A percentile compares a stretch with the other conserved stretches of the same genome.
Conservation (phyloP, 2,888 invertebrate species). For the Harpalus rubripes region DNA sequence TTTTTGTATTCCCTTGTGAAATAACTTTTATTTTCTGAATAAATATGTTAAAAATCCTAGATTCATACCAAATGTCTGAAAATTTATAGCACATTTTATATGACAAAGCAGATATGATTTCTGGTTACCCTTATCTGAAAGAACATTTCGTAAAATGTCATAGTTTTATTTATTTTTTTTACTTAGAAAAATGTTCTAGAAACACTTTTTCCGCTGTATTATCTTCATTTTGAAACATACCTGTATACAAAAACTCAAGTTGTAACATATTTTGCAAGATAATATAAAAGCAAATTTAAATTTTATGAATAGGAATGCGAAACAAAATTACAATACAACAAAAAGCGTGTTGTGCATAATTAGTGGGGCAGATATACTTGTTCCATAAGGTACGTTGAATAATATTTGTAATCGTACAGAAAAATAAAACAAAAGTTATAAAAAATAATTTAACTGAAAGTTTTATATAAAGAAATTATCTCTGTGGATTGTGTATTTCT, state of each 20-base stretch:
- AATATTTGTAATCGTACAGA: neutral
- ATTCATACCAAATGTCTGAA: slow-evolving; percentile 14
- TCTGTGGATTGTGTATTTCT: neutral
- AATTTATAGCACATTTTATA: slow-evolving; percentile 45
- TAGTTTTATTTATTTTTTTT: slow-evolving; percentile 36
- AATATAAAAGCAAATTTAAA: neutral
- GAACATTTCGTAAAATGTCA: slow-evolving; percentile 45
- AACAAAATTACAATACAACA: neutral
- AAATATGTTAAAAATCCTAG: slow-evolving; percentile 31
- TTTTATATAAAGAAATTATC: neutral
- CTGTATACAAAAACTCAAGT: neutral
- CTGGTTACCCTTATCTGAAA: slow-evolving; percentile 50
- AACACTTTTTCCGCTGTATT: neutral
- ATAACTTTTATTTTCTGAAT: slow-evolving; percentile 2
- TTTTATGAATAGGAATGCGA: neutral
- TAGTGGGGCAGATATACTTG: slow-evolving; percentile 24
- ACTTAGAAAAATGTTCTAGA: slow-evolving; percentile 12
- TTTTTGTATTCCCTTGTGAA: neutral
- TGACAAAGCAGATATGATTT: slow-evolving; percentile 53
- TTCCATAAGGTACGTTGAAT: neutral
- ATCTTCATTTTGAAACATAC: slow-evolving; percentile 11
- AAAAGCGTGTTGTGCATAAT: slow-evolving; percentile 10
- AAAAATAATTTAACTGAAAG: neutral
- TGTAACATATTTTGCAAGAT: neutral
- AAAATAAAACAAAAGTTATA: neutral